Evolutionary conservation across 1,140 invertebrate species (phyloP).

Genomic region (Bombus sibiricus): DNA sequence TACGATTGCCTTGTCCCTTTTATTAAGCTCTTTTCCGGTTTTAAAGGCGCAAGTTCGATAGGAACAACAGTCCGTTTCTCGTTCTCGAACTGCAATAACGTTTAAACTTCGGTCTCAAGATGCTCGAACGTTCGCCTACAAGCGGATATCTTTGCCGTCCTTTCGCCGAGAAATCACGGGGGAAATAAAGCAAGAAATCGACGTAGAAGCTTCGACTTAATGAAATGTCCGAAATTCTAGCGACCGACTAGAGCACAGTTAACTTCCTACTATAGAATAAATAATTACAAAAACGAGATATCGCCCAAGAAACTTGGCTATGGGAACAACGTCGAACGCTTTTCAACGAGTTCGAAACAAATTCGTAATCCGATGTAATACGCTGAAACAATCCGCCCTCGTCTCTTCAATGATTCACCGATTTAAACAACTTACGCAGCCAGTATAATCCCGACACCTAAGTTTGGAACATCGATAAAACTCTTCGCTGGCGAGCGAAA

Average conservation of each 20-base stretch:
- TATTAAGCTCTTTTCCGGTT: constrained; percentile 27
- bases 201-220: constrained; percentile 27
- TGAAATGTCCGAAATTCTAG: constrained; percentile 29
- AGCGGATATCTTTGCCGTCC: constrained; percentile 20
- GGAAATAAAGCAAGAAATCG: constrained; percentile 20
- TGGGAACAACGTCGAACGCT: background rate
- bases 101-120: constrained; percentile 57
- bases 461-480: constrained; percentile 31
- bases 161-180: constrained; percentile 2
- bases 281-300: constrained; percentile 19
- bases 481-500: background rate
- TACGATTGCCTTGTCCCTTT: constrained; percentile 37
- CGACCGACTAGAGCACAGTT: constrained; percentile 12
- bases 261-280: background rate
- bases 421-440: constrained; percentile 25
- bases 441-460: constrained; percentile 37
- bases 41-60: constrained; percentile 14
- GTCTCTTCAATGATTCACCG: background rate
- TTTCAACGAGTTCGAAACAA: background rate
- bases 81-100: constrained; percentile 35
- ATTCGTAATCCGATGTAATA: constrained; percentile 48
- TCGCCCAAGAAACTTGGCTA: background rate
- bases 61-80: constrained; percentile 34
- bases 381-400: background rate
- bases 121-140: background rate